Evolutionary conservation across 2,888 invertebrate genomes (phyloP), one percentile per base, ranked within the genome.

Genomic region (Eupithecia subumbrata): DNA sequence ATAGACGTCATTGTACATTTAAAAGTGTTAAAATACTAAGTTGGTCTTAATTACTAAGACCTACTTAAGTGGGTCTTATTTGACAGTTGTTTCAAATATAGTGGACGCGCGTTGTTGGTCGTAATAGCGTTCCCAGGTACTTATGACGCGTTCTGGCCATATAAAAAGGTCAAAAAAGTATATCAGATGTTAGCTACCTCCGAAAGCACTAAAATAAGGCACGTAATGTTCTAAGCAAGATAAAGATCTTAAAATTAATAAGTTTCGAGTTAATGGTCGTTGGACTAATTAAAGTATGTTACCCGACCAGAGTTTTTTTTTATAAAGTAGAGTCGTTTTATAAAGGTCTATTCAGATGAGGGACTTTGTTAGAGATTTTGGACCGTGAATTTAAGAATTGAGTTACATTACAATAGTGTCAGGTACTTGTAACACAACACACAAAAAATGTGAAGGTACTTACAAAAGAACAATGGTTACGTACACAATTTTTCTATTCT

Each of bases 241-340:
- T 77, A 18, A 71, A 22, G 11, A 77, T 77, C 75, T 71, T 18
- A 52, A 68, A 68, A 77, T 75, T 77, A 77, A 75, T 77, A 75
- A 73, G 73, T 77, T 74, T 74, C 76, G 69, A 74, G 76, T 72
- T 77, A 75, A 71, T 73, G 74, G 66, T 34, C 63, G 73, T 70
- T 76, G 76, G 68, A 63, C 74, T 74, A 74, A 76, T 76, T 76
- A 76, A 71, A 66, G 71, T 71, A 69, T 73, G 73, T 73, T 60
- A 60, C 71, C 56, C 22, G 66, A 48, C 66, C 64, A 45, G 56
- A 74, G 71, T 63, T 25, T 60, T 64, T 63, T 60, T 64, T 64
- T 64, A 8, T 63, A 9, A 34, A 16, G 66, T 34, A n/a, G 34
- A 37, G 30, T 37, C 37, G 18, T 67, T 67, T 40, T 0, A 40